Base-by-base conservation (phyloP, 1,140 invertebrate genomes). In the Diorhabda elongata region DNA sequence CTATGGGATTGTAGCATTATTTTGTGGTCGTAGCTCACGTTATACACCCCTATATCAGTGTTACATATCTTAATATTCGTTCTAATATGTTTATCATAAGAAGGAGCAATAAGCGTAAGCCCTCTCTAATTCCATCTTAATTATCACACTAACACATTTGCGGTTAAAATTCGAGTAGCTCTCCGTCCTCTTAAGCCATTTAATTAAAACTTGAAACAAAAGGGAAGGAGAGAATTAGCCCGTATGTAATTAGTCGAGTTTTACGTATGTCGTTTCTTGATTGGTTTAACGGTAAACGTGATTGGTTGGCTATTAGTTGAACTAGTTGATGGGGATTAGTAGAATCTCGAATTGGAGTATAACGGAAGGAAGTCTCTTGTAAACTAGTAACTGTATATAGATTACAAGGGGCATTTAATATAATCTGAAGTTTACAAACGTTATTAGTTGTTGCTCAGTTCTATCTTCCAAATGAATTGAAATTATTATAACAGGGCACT, bases 121-220 rank as follows among this genome's bases (percentile, higher is more conserved):
- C 61, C 61, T 44, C 61, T 44, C 44, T 62, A 62, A 62, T 62
- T 62, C 61, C 42, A 3, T 62, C 61, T 62, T 62, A 62, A 62
- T 62, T 62, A 62, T 62, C 61, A 62, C 61, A 62, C 61, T 62
- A 62, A 62, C 61, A 62, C 61, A 62, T 43, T 62, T 62, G 61
- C 6, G 61, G 61, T 62, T 47, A 44, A 41, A 62, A 62, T 62
- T 43, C 61, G 44, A 62, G 61, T 62, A 44, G 61, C 44, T 61
- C 11, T 44, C 61, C 61, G 43, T 44, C 61, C 61, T 62, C 43
- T 44, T 62, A 47, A 62, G 61, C 61, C 61, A 62, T 62, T 62
- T 62, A 62, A 62, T 62, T 62, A 62, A 62, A 62, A 62, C 61
- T 62, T 62, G 61, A n/a, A 62, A 62, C 61, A 62, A 62, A 62